Evolutionary conservation across 2,113 vertebrate genomes (phyloP).

Genomic region (Gallinago paraguaiae): DNA sequence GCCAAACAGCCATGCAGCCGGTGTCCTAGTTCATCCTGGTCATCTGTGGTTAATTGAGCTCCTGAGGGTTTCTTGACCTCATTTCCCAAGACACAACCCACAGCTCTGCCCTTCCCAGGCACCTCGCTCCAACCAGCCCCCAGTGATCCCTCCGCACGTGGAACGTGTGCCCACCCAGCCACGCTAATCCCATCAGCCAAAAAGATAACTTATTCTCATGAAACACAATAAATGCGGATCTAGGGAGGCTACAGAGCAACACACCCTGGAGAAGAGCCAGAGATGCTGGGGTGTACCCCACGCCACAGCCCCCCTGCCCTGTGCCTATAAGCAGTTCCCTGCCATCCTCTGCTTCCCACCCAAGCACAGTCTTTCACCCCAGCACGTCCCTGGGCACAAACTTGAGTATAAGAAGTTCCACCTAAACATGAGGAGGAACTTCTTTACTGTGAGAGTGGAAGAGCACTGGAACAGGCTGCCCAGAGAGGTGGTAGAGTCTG

Average conservation of each 20-base stretch:
- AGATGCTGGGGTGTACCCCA: background rate
- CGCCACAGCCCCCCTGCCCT: rapidly evolving
- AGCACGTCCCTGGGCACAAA: background rate
- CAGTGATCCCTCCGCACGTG: background rate
- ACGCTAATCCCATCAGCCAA: background rate
- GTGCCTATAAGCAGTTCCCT: background rate
- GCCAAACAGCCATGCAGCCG: background rate
- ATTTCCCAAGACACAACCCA: background rate
- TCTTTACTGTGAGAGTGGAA: no score
- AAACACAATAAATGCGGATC: background rate
- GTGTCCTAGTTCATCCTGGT: background rate
- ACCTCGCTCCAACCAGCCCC: background rate
- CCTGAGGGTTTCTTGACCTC: slow-evolving; percentile 10
- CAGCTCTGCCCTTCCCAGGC: background rate
- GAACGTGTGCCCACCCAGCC: rapidly evolving
- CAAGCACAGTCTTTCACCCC: background rate
- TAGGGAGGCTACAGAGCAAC: background rate
- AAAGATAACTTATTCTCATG: background rate
- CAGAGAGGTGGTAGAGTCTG: no score
- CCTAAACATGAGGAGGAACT: no score
- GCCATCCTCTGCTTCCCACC: background rate
- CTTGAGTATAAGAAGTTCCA: no score
- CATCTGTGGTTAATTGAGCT: slow-evolving; percentile 14
- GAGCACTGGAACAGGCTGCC: no score
- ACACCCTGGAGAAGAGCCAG: background rate